Conservation (phyloP, 2,888 invertebrate species). For the Ischnura elegans region DNA sequence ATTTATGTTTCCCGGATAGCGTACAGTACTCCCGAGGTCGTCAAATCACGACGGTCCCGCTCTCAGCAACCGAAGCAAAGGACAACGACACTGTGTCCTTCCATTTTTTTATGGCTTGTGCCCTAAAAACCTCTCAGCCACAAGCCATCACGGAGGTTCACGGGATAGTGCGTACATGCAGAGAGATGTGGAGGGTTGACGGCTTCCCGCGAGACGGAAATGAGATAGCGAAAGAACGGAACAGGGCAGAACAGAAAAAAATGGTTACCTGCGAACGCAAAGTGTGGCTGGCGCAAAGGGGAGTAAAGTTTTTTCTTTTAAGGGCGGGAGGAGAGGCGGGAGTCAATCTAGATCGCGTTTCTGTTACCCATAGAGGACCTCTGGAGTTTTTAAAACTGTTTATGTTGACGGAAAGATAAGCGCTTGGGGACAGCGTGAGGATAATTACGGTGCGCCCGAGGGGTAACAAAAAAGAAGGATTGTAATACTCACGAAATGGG, state of each 20-base stretch:
- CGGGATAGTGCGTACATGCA: too few species aligned
- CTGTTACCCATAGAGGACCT: background rate
- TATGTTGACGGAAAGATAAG: conserved; percentile 28
- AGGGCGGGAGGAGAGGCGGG: background rate
- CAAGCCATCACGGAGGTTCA: too few species aligned
- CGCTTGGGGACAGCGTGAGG: background rate
- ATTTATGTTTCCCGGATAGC: too few species aligned
- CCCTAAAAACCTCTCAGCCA: too few species aligned
- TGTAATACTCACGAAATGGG: background rate
- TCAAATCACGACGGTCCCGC: too few species aligned
- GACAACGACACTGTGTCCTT: too few species aligned
- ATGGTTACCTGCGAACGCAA: background rate
- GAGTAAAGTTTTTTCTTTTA: too few species aligned
- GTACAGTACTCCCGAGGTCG: too few species aligned
- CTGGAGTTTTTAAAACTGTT: conserved; percentile 21
- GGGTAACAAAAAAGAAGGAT: conserved; percentile 24
- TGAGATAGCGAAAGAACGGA: background rate
- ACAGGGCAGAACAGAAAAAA: background rate
- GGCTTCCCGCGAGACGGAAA: background rate
- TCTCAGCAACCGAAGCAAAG: too few species aligned
- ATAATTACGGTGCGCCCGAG: background rate
- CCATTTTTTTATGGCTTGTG: too few species aligned
- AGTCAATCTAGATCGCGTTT: conserved; percentile 19
- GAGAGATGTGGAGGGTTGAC: background rate
- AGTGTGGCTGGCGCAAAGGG: background rate